phyloP scores from a whole-genome alignment of 2,113 vertebrate genomes.

The Epinephelus moara region DNA sequence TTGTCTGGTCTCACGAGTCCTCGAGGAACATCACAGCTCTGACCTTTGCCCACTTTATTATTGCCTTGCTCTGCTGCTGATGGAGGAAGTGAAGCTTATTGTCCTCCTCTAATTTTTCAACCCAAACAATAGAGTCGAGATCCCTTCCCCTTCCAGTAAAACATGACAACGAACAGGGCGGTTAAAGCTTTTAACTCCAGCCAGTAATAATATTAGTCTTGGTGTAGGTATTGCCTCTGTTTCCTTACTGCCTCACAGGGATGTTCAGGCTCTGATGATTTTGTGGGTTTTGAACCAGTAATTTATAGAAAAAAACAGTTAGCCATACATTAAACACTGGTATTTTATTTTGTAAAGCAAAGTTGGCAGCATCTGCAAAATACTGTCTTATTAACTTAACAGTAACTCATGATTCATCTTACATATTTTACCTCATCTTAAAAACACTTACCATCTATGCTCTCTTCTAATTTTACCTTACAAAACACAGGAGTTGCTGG shows the following conservation, averaged over 20 bases:
- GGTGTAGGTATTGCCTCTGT: background rate
- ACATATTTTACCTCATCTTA: background rate
- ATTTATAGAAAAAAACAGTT: background rate
- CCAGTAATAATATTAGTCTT: conserved; percentile 26
- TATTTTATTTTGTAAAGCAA: background rate
- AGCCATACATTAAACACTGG: background rate
- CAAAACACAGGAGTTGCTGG: too few relatives aligned
- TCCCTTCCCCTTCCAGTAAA: conserved; percentile 7
- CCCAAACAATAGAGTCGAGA: conserved; percentile 36
- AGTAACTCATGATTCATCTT: background rate
- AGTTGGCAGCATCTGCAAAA: too few relatives aligned
- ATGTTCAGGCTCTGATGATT: background rate
- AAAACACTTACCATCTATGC: background rate
- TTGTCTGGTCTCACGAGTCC: conserved; percentile 7
- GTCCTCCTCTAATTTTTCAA: conserved; percentile 21
- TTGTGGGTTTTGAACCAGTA: background rate
- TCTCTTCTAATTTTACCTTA: too few relatives aligned
- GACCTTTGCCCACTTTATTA: conserved; percentile 45
- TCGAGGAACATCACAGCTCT: conserved; percentile 13
- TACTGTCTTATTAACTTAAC: too few relatives aligned
- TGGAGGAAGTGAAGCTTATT: conserved; percentile 34
- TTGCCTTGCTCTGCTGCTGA: conserved; percentile 17
- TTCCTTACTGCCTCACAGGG: too few relatives aligned
- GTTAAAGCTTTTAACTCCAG: conserved; percentile 5
- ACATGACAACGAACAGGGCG: background rate